These are phyloP conservation scores for Bos taurus DNA, from an alignment of 2,113 vertebrate genomes.

Conservation along the genomic window ARS-UCD2.0 NC_037337.1:45477001-45477500, in stretches of 20 bases:
- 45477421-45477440: background rate
- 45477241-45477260: background rate
- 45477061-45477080: background rate
- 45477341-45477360: background rate
- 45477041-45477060: background rate
- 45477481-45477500: background rate
- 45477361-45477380: background rate
- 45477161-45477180: background rate
- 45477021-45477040: background rate
- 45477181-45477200: background rate
- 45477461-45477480: background rate
- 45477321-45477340: background rate
- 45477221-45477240: background rate
- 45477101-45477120: slow-evolving; percentile 10
- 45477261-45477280: background rate
- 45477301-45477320: background rate
- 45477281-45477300: background rate
- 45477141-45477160: background rate
- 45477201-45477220: background rate
- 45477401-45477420: background rate
- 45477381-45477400: background rate
- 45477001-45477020: background rate
- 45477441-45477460: background rate
- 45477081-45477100: background rate
- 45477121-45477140: background rate